Evolutionary conservation across 2,888 invertebrate genomes (phyloP), one percentile per base, ranked within the genome.

Genomic region (Congeria kusceri): DNA sequence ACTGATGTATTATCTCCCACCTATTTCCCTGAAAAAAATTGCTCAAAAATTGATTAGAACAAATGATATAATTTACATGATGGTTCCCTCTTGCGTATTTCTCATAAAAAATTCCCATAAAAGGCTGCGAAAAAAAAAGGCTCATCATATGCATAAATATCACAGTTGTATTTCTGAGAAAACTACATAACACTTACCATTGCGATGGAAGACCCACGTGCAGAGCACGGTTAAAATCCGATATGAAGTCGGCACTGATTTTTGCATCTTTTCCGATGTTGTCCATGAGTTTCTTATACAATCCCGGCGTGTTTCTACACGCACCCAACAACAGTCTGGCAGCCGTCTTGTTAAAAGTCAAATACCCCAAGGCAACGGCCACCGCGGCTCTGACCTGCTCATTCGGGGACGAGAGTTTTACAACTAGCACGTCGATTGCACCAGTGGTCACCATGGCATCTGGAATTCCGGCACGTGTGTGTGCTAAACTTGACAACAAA

Each of bases 401-500:
- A 75, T 92, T 92, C 4, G 69, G 70, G 0, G 92, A 91, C 15
- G 87, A 86, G 18, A 93, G 86, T 32, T 87, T 86, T 1, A 87
- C 84, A 23, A 93, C 86, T 2, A 93, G 88, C 29, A 89, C 81
- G 49, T 92, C 91, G 13, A 93, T 88, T 20, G 91, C 91, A 7
- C 93, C 93, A 0, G 90, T 86, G 20, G 93, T 92, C 20, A 93
- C 85, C 91, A 93, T 93, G 73, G 93, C 93, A 80, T 93, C 93
- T 7, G 93, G 90, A 53, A 93, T 92, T 7, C 93, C 93, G 20
- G 93, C 92, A 7, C 93, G 83, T 0, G 93, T 93, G 84, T 93
- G 93, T 4, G 93, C 91, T 29, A 93, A 85, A 81, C 93, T 93
- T 13, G 93, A 91, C 49, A 93, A 80, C 0, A 92, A 86, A 77